A percentile compares a stretch with the other conserved stretches of the same genome.
These are phyloP conservation scores for Tiliacea citrago DNA, from an alignment of 2,888 invertebrate genomes.

Conservation along the genomic window DNA sequence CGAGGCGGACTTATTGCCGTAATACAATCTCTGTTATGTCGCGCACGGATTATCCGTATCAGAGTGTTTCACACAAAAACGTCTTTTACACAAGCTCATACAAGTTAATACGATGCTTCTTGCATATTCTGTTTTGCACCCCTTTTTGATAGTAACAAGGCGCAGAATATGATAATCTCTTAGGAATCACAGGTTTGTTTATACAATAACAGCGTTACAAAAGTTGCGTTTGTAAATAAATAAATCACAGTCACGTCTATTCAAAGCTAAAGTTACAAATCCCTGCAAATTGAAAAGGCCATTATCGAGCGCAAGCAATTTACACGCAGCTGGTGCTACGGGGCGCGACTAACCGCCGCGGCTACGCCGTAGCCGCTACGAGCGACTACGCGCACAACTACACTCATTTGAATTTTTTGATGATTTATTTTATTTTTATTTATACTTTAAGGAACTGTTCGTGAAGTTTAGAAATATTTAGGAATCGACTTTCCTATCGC, in stretches of 20 bases:
- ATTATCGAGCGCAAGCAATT: slow-evolving; percentile 89
- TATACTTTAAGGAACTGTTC: neutral
- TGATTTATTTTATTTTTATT: neutral
- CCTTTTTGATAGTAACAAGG: slow-evolving; percentile 9
- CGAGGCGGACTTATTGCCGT: slow-evolving; percentile 86
- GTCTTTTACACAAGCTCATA: slow-evolving; percentile 51
- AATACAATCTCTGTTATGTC: slow-evolving; percentile 90
- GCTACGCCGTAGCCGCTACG: slow-evolving; percentile 59
- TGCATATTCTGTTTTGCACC: slow-evolving; percentile 53
- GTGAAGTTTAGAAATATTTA: neutral
- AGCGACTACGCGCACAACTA: slow-evolving; percentile 37
- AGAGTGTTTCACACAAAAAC: slow-evolving; percentile 79
- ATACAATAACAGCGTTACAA: slow-evolving; percentile 9
- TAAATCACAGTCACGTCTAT: slow-evolving; percentile 71
- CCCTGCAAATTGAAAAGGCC: slow-evolving; percentile 89
- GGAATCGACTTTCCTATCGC: neutral
- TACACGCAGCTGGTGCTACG: slow-evolving; percentile 88
- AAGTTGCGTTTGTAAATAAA: slow-evolving; percentile 55
- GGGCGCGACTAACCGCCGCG: slow-evolving; percentile 67
- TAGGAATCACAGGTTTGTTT: slow-evolving; percentile 14
- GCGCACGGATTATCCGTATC: slow-evolving; percentile 86
- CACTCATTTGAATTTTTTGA: neutral
- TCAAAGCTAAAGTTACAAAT: slow-evolving; percentile 82
- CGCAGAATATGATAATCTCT: slow-evolving; percentile 9
- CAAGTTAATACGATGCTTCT: slow-evolving; percentile 59